These are phyloP conservation scores for Craniophora ligustri DNA, from an alignment of 2,888 invertebrate genomes.

Conservation along the genomic window DNA sequence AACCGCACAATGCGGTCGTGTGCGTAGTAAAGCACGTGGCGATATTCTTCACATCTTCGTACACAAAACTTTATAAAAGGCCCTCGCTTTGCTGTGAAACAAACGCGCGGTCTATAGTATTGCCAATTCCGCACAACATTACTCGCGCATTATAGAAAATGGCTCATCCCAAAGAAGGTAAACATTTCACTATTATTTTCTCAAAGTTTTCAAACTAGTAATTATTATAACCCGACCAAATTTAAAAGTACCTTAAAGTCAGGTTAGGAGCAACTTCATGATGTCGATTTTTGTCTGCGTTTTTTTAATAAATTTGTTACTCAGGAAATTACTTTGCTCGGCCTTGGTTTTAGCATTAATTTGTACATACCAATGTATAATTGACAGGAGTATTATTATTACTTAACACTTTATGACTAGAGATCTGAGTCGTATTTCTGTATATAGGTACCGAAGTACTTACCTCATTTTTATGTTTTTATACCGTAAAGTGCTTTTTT, in stretches of 20 bases:
- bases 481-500: too few species aligned
- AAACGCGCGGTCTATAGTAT: conserved; percentile 70
- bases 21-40: conserved; percentile 78
- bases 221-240: conserved; percentile 48
- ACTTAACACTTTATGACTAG: too few species aligned
- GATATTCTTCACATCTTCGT: conserved; percentile 61
- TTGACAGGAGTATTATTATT: conserved; percentile 19
- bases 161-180: conserved; percentile 84
- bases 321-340: conserved; percentile 15
- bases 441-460: too few species aligned
- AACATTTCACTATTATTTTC: conserved; percentile 55
- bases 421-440: neutral
- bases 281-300: neutral
- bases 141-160: conserved; percentile 63
- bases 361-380: conserved; percentile 13
- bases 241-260: conserved; percentile 33
- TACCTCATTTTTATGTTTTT: too few species aligned
- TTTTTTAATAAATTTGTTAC: conserved; percentile 15
- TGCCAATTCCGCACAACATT: conserved; percentile 58
- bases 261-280: neutral
- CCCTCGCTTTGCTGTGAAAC: conserved; percentile 63
- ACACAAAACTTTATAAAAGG: conserved; percentile 82
- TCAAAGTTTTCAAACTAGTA: conserved; percentile 30
- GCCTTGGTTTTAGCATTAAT: conserved; percentile 43
- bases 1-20: conserved; percentile 63